Evolutionary conservation across 2,888 invertebrate species (phyloP).

Genomic region (Caprella mutica): DNA sequence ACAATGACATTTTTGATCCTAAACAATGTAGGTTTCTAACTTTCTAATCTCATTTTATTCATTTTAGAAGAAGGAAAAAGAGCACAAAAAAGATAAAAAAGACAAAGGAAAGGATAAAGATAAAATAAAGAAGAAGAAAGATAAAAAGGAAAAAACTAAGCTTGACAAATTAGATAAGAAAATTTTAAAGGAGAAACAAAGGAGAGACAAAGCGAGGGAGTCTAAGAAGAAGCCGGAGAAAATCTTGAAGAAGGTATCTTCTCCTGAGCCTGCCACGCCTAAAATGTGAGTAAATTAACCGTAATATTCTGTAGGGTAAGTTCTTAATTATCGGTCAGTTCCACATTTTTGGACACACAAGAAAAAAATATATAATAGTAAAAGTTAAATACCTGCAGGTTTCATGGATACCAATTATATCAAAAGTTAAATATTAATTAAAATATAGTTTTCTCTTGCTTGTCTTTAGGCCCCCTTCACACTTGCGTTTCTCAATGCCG

Average conservation of each 20-base stretch:
- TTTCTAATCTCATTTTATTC: not conserved
- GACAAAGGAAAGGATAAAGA: slow-evolving; percentile 10
- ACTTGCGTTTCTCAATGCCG: too few species aligned
- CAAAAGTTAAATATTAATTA: too few species aligned
- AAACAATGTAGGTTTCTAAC: not conserved
- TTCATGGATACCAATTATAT: too few species aligned
- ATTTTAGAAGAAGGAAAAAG: slow-evolving; percentile 9
- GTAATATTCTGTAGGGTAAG: too few species aligned
- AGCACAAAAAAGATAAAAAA: slow-evolving; percentile 3
- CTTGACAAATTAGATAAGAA: slow-evolving; percentile 7
- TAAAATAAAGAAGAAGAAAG: slow-evolving; percentile 20
- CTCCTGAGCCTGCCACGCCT: not conserved
- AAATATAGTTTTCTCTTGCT: too few species aligned
- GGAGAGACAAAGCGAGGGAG: slow-evolving; percentile 1
- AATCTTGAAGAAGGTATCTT: not conserved
- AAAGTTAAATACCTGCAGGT: too few species aligned
- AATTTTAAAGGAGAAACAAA: slow-evolving; percentile 10
- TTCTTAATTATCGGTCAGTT: too few species aligned
- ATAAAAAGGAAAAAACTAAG: slow-evolving; percentile 18
- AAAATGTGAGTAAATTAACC: slow-evolving; percentile 11
- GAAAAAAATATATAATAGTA: too few species aligned
- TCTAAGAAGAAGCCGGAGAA: not conserved
- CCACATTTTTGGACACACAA: too few species aligned
- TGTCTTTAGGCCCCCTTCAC: too few species aligned
- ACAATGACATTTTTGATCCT: not conserved